A percentile compares a stretch with the other conserved stretches of the same genome.
Evolutionary conservation across 2,888 invertebrate species (phyloP).

Genomic region (Adelognathus sp.): DNA sequence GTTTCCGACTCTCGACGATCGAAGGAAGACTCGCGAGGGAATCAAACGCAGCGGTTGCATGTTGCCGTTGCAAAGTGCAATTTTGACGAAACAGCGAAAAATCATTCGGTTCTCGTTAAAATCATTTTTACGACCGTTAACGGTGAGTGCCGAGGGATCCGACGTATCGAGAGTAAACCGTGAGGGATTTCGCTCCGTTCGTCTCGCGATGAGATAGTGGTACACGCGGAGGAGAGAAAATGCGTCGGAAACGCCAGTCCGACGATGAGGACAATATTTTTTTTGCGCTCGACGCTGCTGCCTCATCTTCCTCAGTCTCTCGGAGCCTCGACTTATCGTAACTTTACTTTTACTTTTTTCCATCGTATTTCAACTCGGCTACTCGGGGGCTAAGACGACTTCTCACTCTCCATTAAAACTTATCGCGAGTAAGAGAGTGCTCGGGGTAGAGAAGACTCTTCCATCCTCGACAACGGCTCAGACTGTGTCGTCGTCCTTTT

Average conservation of each 20-base stretch:
- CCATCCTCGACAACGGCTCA: background rate
- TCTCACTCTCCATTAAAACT: conserved; percentile 50
- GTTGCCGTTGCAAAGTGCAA: conserved; percentile 6
- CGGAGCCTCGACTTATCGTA: conserved; percentile 6
- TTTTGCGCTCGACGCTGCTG: conserved; percentile 24
- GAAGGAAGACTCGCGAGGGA: conserved; percentile 12
- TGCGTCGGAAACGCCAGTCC: conserved; percentile 8
- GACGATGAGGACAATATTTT: background rate
- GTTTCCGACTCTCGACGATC: background rate
- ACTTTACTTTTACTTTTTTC: conserved; percentile 11
- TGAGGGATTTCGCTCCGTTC: background rate
- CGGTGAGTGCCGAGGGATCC: background rate
- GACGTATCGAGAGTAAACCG: conserved; percentile 12
- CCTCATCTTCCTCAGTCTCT: background rate
- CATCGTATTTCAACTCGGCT: background rate
- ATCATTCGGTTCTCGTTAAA: conserved; percentile 42
- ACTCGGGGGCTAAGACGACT: conserved; percentile 27
- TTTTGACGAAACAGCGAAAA: conserved; percentile 25
- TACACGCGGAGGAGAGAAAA: background rate
- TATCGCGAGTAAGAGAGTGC: conserved; percentile 38
- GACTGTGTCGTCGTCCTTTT: conserved; percentile 33
- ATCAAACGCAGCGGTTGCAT: background rate
- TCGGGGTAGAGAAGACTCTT: conserved; percentile 1
- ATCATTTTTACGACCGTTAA: conserved; percentile 39
- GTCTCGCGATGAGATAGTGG: conserved; percentile 5